Percentiles rank a stretch among this genome's conserved stretches.
phyloP scores from a whole-genome alignment of 2,888 invertebrate genomes.

The Drosophila meridiana region DNA sequence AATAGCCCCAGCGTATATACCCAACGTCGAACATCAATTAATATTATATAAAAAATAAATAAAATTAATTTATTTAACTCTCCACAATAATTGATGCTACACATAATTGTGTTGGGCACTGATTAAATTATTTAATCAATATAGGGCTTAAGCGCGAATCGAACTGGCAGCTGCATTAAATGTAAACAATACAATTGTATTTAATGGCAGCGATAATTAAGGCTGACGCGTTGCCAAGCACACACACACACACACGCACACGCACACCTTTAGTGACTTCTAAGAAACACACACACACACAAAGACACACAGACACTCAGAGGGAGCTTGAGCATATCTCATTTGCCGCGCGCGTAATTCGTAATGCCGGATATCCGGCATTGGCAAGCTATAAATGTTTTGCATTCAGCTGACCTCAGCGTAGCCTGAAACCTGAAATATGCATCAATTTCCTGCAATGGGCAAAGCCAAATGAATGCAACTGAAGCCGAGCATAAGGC shows the following conservation, averaged over 20 bases:
- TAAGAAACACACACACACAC: not conserved
- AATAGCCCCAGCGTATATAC: not conserved
- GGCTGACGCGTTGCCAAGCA: slow-evolving; percentile 20
- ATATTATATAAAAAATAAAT: not conserved
- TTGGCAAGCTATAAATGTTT: slow-evolving; percentile 53
- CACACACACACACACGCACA: slow-evolving; percentile 1
- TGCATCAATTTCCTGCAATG: slow-evolving; percentile 45
- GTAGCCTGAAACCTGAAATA: slow-evolving; percentile 27
- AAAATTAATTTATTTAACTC: slow-evolving; percentile 1
- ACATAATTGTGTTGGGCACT: slow-evolving; percentile 20
- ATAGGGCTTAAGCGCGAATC: slow-evolving; percentile 20
- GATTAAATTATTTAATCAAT: slow-evolving; percentile 45
- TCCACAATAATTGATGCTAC: slow-evolving; percentile 25
- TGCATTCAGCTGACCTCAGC: slow-evolving; percentile 3
- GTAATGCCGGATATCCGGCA: slow-evolving; percentile 61
- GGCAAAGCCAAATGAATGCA: slow-evolving; percentile 30
- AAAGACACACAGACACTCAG: not conserved
- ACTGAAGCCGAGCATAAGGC: not conserved
- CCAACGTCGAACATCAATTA: not conserved
- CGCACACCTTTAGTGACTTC: not conserved
- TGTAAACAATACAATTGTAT: slow-evolving; percentile 14
- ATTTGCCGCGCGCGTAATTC: slow-evolving; percentile 45
- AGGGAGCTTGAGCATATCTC: slow-evolving; percentile 31
- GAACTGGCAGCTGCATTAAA: slow-evolving; percentile 13
- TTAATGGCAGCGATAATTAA: slow-evolving; percentile 33